Evolutionary conservation across 2,888 invertebrate genomes (phyloP), one percentile per base, ranked within the genome.

Genomic region (Chalcosyrphus nemorum): DNA sequence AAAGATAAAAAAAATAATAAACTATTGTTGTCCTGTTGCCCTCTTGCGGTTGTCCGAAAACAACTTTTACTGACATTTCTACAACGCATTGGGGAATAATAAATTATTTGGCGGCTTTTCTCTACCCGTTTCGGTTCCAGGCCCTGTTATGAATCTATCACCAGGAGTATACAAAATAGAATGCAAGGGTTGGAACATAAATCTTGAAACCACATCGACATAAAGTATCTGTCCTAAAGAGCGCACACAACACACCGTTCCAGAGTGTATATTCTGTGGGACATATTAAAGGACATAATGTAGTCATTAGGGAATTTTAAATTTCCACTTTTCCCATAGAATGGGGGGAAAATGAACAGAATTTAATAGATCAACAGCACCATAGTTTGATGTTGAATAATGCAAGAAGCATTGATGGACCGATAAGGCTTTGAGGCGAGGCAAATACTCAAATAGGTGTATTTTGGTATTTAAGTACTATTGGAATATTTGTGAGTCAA

Each of bases 31-130:
- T 74, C 47, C 78, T 68, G 78, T 78, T 68, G 78, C 50, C 84
- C 84, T 56, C 84, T 75, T 84, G 84, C 78, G 84, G 84, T 84
- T 80, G 74, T 52, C 84, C 84, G 72, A 70, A 84, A 78, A 84
- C 84, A 78, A 84, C 78, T 84, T 84, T 78, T 84, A 84, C 78
- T 84, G 84, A 84, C 78, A 78, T 78, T 84, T 84, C 84, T 84
- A 84, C 84, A 84, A 78, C 84, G 74, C 84, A 84, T 78, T 80
- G 84, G 84, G 84, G 84, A 80, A 70, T 70, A 78, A 84, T 84
- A 84, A 84, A 84, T 84, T 84, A 84, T 84, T 84, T 84, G 84
- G 74, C 57, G 84, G 78, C 84, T 84, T 84, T 84, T 57, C 68
- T 70, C 47, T 56, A 45, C 56, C 63, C 57, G 38, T 66, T 78